Percentiles rank a stretch among this genome's conserved stretches.
phyloP scores from a whole-genome alignment of 2,888 invertebrate species.

The Deilephila elpenor region DNA sequence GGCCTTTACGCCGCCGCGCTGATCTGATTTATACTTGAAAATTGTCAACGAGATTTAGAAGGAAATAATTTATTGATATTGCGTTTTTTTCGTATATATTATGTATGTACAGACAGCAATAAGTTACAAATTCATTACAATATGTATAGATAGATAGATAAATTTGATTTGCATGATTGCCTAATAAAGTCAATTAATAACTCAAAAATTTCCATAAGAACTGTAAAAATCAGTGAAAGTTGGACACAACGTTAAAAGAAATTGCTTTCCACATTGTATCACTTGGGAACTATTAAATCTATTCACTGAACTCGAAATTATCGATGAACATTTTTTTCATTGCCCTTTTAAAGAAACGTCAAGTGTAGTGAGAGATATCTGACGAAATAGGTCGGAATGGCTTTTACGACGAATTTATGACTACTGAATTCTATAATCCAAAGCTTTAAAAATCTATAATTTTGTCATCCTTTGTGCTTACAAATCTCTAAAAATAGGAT shows the following conservation, averaged over 20 bases:
- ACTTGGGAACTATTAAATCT: conserved; percentile 42
- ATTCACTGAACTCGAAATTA: conserved; percentile 41
- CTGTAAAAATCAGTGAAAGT: conserved; percentile 37
- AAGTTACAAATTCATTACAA: too few species aligned
- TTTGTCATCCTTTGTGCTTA: too few species aligned
- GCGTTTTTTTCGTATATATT: too few species aligned
- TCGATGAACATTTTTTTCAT: conserved; percentile 37
- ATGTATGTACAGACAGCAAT: too few species aligned
- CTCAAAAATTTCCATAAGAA: conserved; percentile 5
- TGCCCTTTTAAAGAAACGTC: conserved; percentile 26
- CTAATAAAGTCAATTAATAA: neutral
- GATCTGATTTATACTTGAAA: neutral
- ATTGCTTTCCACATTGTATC: conserved; percentile 35
- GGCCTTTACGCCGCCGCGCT: neutral
- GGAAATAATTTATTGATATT: neutral
- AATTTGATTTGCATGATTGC: too few species aligned
- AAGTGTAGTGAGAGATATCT: conserved; percentile 19
- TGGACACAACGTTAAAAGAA: conserved; percentile 35
- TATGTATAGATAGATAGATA: too few species aligned
- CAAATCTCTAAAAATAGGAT: too few species aligned
- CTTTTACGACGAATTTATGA: neutral
- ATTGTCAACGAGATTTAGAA: neutral
- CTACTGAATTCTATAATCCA: neutral
- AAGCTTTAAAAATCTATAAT: too few species aligned
- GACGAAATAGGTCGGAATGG: conserved; percentile 22